Evolutionary conservation across 2,888 invertebrate genomes (phyloP), one percentile per base, ranked within the genome.

Genomic region (Coleophora flavipennella): DNA sequence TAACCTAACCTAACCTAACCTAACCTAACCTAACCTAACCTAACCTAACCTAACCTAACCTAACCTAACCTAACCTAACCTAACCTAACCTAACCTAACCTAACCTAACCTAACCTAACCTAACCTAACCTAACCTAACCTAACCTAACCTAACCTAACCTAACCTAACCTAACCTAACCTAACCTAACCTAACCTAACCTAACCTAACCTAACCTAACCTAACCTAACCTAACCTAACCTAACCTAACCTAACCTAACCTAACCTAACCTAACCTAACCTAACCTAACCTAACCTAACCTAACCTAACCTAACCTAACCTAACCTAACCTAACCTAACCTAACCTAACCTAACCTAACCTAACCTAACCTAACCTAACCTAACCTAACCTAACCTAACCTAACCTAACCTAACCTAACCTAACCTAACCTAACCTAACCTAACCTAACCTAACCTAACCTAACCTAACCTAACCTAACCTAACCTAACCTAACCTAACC

Each of bases 181-280:
- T 35, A 41, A 44, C 41, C 44, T 36, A 39, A 37, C 46, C 39
- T 39, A 45, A 40, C 43, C 45, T 38, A 44, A 40, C 45, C 44
- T 41, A 41, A 41, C 38, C 41, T 41, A 43, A 42, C 45, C 45
- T 44, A 44, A 48, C 43, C 44, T 38, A 41, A 41, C 41, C 41
- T 41, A 41, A 41, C 41, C 41, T 38, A 38, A 36, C 38, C 42
- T 35, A 39, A 39, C 42, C 36, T 39, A 36, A 39, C 36, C 42
- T 33, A 35, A 35, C 38, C 35, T 35, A 32, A 32, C 38, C 32
- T 32, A 33, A 42, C 42, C 39, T 39, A 42, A 42, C 42, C 42
- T 42, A 42, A 42, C 42, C 39, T 39, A 42, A 42, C 42, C 38
- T 35, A 41, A 38, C 38, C 35, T 37, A 37, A 40, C 37, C 40